Percentiles rank a stretch among this genome's conserved stretches.
These are phyloP conservation scores for Rhadinocentrus ornatus DNA, from an alignment of 2,797 vertebrate species.

Conservation along the genomic window DNA sequence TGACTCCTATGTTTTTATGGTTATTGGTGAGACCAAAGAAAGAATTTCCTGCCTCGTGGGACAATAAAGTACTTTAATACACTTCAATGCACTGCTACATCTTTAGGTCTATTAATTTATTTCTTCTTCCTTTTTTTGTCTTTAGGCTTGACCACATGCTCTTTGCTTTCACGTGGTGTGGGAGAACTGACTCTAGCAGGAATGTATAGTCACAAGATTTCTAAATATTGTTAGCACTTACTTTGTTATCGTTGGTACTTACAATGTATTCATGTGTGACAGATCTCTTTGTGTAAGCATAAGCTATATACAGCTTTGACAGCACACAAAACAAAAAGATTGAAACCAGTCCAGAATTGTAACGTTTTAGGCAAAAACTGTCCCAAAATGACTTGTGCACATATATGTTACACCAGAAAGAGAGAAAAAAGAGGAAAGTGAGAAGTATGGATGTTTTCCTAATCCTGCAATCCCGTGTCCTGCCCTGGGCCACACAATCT, in stretches of 20 bases:
- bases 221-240: constrained; percentile 21
- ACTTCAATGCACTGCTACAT: neutral
- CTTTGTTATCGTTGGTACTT: constrained; percentile 1
- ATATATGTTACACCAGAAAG: neutral
- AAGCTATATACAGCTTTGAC: neutral
- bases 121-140: neutral
- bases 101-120: neutral
- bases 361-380: constrained; percentile 5
- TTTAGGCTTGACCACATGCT: constrained; percentile 19
- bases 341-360: neutral
- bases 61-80: no score
- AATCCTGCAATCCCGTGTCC: constrained; percentile 61
- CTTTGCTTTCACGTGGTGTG: constrained; percentile 2
- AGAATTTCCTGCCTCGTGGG: no score
- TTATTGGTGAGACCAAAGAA: no score
- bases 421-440: constrained; percentile 25
- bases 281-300: constrained; percentile 11
- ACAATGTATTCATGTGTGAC: constrained; percentile 11
- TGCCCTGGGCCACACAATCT: constrained; percentile 74
- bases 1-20: no score
- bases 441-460: constrained; percentile 61
- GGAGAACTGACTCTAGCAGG: constrained; percentile 33
- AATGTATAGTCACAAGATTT: constrained; percentile 56
- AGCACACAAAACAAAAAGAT: neutral
- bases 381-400: constrained; percentile 13